Evolutionary conservation across 2,888 invertebrate species (phyloP).

Genomic region (Phaedon cochleariae): DNA sequence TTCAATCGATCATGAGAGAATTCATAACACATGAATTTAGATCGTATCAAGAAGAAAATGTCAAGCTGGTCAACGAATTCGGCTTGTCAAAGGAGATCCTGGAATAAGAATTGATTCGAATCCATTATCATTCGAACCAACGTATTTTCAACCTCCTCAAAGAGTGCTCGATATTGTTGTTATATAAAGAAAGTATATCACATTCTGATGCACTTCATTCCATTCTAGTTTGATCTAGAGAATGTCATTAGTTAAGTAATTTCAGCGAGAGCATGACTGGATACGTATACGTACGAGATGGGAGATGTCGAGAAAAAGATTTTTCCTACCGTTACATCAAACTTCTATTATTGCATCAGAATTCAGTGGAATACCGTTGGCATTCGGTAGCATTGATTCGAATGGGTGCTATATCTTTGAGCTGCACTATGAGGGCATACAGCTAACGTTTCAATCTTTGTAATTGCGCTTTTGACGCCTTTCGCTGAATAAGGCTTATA

Average conservation of each 20-base stretch:
- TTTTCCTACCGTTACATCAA: not conserved
- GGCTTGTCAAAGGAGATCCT: too few species aligned
- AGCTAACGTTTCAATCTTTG: constrained; percentile 44
- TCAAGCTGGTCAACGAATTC: too few species aligned
- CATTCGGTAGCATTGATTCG: constrained; percentile 21
- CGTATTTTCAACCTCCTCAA: too few species aligned
- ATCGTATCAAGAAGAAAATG: too few species aligned
- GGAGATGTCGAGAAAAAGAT: not conserved
- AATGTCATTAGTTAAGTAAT: not conserved
- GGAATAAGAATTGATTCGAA: too few species aligned
- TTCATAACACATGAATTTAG: too few species aligned
- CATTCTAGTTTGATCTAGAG: not conserved
- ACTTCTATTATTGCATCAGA: not conserved
- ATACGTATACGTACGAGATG: not conserved
- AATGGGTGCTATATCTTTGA: constrained; percentile 8
- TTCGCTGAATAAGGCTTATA: constrained; percentile 44
- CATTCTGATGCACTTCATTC: too few species aligned
- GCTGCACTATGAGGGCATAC: constrained; percentile 22
- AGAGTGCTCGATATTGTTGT: too few species aligned
- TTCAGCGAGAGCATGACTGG: not conserved
- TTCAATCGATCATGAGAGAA: too few species aligned
- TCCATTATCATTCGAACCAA: too few species aligned
- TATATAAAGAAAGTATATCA: too few species aligned
- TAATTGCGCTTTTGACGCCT: constrained; percentile 45
- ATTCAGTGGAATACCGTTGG: constrained; percentile 2